phyloP scores from a whole-genome alignment of 2,888 invertebrate species.

The Agrochola lychnidis region DNA sequence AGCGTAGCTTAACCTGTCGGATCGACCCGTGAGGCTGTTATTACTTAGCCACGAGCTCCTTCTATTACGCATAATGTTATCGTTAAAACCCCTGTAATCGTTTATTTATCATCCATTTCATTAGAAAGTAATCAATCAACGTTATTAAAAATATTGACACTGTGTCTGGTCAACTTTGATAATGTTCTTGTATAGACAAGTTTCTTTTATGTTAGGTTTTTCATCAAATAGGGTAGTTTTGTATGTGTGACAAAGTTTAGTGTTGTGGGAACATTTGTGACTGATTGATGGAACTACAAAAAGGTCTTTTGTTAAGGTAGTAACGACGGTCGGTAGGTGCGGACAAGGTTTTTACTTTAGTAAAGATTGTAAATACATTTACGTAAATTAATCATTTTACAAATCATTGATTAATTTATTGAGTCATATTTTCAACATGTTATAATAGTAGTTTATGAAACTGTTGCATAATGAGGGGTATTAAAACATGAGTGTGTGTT shows the following conservation, averaged over 20 bases:
- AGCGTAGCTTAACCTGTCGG: too few species aligned
- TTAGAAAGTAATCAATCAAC: conserved; percentile 46
- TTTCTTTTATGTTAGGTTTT: conserved; percentile 40
- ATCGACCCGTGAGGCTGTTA: too few species aligned
- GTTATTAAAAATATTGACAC: conserved; percentile 18
- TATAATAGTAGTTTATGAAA: too few species aligned
- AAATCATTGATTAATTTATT: not conserved
- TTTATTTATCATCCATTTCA: conserved; percentile 26
- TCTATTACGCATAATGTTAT: conserved; percentile 2
- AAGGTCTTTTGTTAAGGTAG: conserved; percentile 16
- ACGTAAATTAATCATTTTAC: not conserved
- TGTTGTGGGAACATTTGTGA: conserved; percentile 11
- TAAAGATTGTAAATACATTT: too few species aligned
- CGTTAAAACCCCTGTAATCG: not conserved
- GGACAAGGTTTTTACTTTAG: too few species aligned
- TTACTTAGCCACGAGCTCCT: too few species aligned
- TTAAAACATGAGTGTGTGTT: too few species aligned
- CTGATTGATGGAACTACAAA: conserved; percentile 46
- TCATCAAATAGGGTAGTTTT: conserved; percentile 16
- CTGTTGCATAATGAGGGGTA: too few species aligned
- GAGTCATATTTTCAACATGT: not conserved
- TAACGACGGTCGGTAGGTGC: not conserved
- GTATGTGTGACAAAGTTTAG: conserved; percentile 21
- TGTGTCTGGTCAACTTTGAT: conserved; percentile 32
- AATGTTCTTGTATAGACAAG: conserved; percentile 16